These are phyloP conservation scores for Thumatha senex DNA, from an alignment of 2,888 invertebrate species.

Conservation along the genomic window DNA sequence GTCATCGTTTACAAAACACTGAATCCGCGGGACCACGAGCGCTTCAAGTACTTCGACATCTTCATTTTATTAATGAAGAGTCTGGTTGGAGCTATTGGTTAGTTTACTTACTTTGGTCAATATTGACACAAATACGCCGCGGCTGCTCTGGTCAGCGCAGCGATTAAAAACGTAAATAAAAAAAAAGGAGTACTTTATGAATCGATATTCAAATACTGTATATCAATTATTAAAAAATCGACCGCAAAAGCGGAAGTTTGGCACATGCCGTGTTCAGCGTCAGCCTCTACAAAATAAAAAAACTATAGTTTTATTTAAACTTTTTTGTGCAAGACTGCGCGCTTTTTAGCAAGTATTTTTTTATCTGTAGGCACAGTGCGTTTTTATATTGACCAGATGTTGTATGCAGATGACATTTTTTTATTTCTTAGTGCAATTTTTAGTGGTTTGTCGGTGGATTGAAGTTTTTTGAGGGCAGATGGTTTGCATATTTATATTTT, in stretches of 20 bases:
- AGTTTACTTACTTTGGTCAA: background rate
- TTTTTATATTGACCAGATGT: conserved; percentile 77
- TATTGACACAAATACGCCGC: background rate
- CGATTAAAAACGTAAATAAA: background rate
- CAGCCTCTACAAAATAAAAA: conserved; percentile 46
- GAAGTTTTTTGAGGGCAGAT: conserved; percentile 73
- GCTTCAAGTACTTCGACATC: no score
- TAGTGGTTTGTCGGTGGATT: conserved; percentile 67
- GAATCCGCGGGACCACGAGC: no score
- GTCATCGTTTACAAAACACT: no score
- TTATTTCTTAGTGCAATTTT: conserved; percentile 71
- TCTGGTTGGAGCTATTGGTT: no score
- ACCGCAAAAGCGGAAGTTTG: conserved; percentile 60
- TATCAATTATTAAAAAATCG: conserved; percentile 18
- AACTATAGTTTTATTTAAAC: conserved; percentile 55
- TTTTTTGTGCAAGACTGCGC: conserved; percentile 49
- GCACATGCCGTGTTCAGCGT: conserved; percentile 64
- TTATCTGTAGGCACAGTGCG: conserved; percentile 56
- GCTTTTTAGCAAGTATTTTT: conserved; percentile 73
- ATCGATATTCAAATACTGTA: conserved; percentile 21
- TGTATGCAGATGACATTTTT: conserved; percentile 82
- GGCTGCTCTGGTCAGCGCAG: background rate
- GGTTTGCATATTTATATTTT: conserved; percentile 60
- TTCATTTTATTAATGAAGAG: no score
- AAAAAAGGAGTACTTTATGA: conserved; percentile 17